phyloP scores from a whole-genome alignment of 2,113 vertebrate species.

The Misgurnus anguillicaudatus region DNA sequence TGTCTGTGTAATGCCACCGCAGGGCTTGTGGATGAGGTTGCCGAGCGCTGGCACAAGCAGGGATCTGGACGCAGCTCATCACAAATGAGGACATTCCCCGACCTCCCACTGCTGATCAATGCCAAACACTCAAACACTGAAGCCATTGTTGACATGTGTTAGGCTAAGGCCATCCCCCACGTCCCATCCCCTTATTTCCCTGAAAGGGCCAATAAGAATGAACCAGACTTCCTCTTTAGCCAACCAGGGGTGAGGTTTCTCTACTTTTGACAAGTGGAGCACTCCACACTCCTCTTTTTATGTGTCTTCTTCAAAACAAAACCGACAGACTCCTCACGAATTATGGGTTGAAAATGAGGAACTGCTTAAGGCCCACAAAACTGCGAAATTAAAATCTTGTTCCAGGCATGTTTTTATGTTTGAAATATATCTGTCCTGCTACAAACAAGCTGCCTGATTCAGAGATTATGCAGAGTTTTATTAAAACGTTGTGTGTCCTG shows the following conservation, averaged over 20 bases:
- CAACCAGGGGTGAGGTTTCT: conserved; percentile 22
- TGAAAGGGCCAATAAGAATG: conserved; percentile 41
- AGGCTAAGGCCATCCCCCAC: conserved; percentile 7
- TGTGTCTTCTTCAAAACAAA: conserved; percentile 10
- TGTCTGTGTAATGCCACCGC: conserved; percentile 44
- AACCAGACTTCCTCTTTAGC: conserved; percentile 19
- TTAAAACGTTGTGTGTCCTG: neutral
- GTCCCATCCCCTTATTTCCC: conserved; percentile 4
- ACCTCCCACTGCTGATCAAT: conserved; percentile 44
- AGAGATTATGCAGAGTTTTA: neutral
- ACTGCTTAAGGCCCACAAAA: neutral
- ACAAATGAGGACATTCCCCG: conserved; percentile 59
- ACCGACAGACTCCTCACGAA: neutral
- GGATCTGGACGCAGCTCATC: conserved; percentile 37
- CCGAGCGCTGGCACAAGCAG: conserved; percentile 28
- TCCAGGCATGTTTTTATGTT: neutral
- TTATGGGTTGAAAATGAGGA: neutral
- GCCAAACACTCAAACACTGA: conserved; percentile 59
- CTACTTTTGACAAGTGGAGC: conserved; percentile 43
- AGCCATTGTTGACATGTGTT: conserved; percentile 57
- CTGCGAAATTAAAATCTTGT: neutral
- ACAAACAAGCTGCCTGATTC: neutral
- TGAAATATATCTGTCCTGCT: neutral
- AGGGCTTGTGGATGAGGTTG: conserved; percentile 43
- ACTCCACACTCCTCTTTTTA: neutral